Evolutionary conservation across 2,888 invertebrate species (phyloP).

Genomic region (Phengaris alcon): DNA sequence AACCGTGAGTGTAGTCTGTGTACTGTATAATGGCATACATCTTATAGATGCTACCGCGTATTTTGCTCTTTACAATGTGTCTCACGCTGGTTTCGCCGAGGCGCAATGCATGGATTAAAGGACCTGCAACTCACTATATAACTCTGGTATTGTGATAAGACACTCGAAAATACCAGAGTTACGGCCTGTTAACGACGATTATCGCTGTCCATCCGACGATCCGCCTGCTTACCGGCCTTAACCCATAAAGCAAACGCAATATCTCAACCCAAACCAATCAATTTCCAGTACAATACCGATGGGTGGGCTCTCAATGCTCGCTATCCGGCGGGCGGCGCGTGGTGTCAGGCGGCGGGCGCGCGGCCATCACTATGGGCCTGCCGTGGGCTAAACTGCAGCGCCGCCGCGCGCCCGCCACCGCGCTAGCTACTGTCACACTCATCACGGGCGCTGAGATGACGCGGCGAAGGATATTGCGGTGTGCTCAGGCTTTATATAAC

Average conservation of each 20-base stretch:
- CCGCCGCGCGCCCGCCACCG: constrained; percentile 45
- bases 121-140: no score
- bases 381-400: constrained; percentile 60
- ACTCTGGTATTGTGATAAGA: no score
- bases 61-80: no score
- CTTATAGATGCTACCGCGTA: no score
- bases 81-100: no score
- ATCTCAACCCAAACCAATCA: not conserved
- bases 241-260: no score
- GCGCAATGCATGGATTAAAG: no score
- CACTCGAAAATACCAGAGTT: no score
- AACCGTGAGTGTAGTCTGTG: constrained; percentile 51
- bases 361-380: constrained; percentile 50
- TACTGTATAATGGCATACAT: no score
- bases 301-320: constrained; percentile 42
- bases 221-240: no score
- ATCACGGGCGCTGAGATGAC: constrained; percentile 63
- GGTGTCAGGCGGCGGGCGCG: constrained; percentile 49
- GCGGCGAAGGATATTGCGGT: constrained; percentile 63
- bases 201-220: no score
- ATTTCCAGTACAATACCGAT: constrained; percentile 60
- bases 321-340: constrained; percentile 50
- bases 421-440: constrained; percentile 59
- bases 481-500: not conserved
- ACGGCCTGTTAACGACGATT: no score